Evolutionary conservation across 2,113 vertebrate genomes (phyloP), one percentile per base, ranked within the genome.

Genomic region (Brachyhypopomus occidentalis): DNA sequence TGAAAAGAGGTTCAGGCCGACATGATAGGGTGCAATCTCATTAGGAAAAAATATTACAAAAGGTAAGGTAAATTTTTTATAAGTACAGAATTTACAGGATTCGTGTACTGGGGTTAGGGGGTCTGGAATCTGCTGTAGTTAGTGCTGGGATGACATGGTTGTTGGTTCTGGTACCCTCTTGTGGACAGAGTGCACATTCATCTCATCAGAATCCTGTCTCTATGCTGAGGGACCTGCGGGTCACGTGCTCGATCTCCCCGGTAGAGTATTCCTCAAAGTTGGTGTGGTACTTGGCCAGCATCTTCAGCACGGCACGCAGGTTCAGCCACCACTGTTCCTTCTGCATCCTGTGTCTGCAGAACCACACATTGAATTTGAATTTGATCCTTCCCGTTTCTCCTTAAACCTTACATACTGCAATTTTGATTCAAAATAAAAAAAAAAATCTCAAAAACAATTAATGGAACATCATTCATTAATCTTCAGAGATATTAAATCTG

Each of bases 261-360:
- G 96, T 93, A 85, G 97, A 93, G 12, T 98, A 99, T 85, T 97
- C 95, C 0, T 93, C 94, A 89, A 98, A 95, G 90, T 94, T 96
- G 88, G 97, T 96, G 89, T 94, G 97, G 90, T 99, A 97, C 87
- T 96, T 97, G 2, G 98, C 98, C 63, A 99, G 76, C 97, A 99
- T 99, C 93, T 98, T 99, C 73, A 98, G 93, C 94, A 99, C 92
- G 8, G 95, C 92, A 16, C 96, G 91, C 79, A 98, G 90, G 63
- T 94, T 95, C 81, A 95, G 80, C 97, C 97, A 98, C 98, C 98
- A 98, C 90, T 99, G 96, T 62, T 95, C 94, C 72, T 91, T 95
- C 0, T 97, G 96, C 93, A 98, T 94, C 74, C 97, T 90, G 89
- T 98, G 98, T 86, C 97, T 98, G 87, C 0, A 2, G 11, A 55